phyloP scores from a whole-genome alignment of 2,888 invertebrate species.

The Callimorpha dominula region DNA sequence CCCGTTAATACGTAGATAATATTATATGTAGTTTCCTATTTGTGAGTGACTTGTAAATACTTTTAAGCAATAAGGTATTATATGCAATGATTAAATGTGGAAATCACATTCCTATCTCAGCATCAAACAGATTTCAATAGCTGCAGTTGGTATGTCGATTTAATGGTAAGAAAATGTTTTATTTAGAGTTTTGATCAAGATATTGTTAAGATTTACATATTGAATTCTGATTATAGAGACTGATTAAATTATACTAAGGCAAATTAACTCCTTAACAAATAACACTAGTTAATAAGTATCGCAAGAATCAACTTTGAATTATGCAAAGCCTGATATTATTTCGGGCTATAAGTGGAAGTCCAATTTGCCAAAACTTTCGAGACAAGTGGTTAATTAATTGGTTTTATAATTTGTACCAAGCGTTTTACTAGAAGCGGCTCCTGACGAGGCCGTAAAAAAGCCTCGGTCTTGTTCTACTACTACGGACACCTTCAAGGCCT shows the following conservation, averaged over 20 bases:
- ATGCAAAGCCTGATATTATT: neutral
- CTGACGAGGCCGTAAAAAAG: neutral
- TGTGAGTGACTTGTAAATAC: too few relatives aligned
- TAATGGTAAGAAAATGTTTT: conserved; percentile 3
- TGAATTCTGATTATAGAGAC: neutral
- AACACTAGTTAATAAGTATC: neutral
- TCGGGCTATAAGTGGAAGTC: neutral
- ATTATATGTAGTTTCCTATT: too few relatives aligned
- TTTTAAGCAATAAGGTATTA: too few relatives aligned
- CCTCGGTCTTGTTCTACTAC: neutral
- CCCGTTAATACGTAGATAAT: too few relatives aligned
- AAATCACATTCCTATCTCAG: neutral
- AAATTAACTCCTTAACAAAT: neutral
- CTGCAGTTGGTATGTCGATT: neutral
- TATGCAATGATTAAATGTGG: neutral
- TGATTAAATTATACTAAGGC: neutral
- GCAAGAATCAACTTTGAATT: neutral
- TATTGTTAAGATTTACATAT: conserved; percentile 12
- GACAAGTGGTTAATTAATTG: neutral
- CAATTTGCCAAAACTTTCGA: neutral
- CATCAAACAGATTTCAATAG: neutral
- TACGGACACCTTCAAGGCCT: neutral
- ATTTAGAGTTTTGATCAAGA: conserved; percentile 10
- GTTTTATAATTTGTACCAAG: neutral
- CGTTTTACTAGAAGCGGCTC: neutral